These are phyloP conservation scores for Rhabdomys pumilio DNA, from an alignment of 2,797 vertebrate species.

Conservation along the genomic window DNA sequence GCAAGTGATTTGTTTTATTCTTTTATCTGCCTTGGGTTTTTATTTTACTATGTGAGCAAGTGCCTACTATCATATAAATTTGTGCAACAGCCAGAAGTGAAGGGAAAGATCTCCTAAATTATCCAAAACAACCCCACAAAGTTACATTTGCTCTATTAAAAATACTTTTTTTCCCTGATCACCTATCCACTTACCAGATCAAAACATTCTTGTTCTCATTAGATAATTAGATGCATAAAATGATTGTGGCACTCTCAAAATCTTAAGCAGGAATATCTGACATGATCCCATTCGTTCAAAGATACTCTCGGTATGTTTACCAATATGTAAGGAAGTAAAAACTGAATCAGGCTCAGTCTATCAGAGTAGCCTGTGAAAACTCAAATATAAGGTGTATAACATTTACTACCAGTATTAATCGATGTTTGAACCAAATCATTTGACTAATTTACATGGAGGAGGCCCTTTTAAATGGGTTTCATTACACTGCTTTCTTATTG, in stretches of 20 bases:
- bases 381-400: rapidly evolving
- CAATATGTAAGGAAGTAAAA: neutral
- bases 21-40: constrained; percentile 79
- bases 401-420: neutral
- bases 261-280: neutral
- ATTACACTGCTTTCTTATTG: neutral
- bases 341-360: neutral
- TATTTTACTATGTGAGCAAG: constrained; percentile 80
- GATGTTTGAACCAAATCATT: neutral
- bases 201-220: constrained; percentile 32
- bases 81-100: constrained; percentile 70
- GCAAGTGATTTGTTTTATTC: constrained; percentile 75
- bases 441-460: constrained; percentile 35
- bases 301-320: neutral
- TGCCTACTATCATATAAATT: constrained; percentile 78
- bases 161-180: constrained; percentile 63
- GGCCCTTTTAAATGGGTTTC: neutral
- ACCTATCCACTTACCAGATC: constrained; percentile 67
- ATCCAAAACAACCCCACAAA: constrained; percentile 74
- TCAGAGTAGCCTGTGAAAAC: neutral
- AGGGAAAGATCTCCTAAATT: constrained; percentile 67
- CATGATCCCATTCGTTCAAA: neutral
- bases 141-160: constrained; percentile 69
- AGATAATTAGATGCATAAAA: constrained; percentile 3
- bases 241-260: neutral